Conservation (phyloP, 2,113 vertebrate species). For the Chitala chitala region DNA sequence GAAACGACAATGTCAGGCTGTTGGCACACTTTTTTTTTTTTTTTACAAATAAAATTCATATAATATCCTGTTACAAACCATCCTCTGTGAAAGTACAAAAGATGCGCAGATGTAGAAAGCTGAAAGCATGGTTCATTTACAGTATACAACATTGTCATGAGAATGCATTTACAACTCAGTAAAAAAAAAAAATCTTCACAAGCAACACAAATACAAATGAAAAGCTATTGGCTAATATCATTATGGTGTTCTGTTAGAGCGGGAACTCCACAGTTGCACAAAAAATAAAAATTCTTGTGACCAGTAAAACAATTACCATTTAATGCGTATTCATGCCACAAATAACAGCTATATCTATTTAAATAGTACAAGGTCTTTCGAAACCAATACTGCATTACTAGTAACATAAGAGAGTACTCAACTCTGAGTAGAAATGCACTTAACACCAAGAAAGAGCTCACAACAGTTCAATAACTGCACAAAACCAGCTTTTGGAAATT, state of each 20-base stretch:
- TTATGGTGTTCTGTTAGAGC: constrained; percentile 76
- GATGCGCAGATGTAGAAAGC: constrained; percentile 84
- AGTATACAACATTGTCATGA: constrained; percentile 73
- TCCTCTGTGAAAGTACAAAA: constrained; percentile 98
- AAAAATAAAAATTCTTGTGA: constrained; percentile 63
- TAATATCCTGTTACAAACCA: constrained; percentile 95
- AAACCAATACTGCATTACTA: constrained; percentile 71
- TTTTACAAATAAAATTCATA: constrained; percentile 98
- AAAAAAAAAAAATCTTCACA: constrained; percentile 74
- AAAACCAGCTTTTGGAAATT: constrained; percentile 79
- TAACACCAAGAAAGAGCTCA: constrained; percentile 87
- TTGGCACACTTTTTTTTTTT: constrained; percentile 95
- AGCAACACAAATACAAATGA: constrained; percentile 88
- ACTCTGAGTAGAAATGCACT: constrained; percentile 88
- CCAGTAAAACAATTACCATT: constrained; percentile 76
- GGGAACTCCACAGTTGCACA: constrained; percentile 84
- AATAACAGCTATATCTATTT: constrained; percentile 87
- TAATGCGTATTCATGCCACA: constrained; percentile 98
- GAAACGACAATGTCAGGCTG: constrained; percentile 98
- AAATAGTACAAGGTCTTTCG: constrained; percentile 75
- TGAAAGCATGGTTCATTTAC: constrained; percentile 64
- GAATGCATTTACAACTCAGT: constrained; percentile 76
- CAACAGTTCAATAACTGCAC: constrained; percentile 91
- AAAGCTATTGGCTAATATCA: constrained; percentile 79
- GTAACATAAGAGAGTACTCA: constrained; percentile 85